Evolutionary conservation across 2,113 vertebrate species (phyloP).

Genomic region (Anser cygnoides): DNA sequence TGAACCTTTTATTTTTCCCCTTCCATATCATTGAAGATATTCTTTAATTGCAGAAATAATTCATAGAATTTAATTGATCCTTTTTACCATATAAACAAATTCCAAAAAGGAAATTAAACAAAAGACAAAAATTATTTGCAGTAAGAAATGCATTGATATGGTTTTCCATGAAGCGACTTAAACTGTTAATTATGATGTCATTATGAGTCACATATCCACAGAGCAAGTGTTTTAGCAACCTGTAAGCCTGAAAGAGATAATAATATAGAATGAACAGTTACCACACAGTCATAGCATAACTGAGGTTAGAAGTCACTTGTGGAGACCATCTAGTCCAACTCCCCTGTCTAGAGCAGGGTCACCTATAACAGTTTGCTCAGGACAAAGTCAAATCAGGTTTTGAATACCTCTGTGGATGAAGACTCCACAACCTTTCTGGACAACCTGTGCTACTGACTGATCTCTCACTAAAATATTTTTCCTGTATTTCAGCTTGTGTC

Average conservation of each 20-base stretch:
- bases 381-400: fast-evolving
- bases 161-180: background rate
- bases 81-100: background rate
- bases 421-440: background rate
- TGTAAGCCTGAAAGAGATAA: background rate
- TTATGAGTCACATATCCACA: background rate
- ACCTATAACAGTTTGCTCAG: background rate
- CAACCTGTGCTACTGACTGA: background rate
- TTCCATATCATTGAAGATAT: background rate
- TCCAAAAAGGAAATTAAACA: background rate
- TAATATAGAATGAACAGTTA: background rate
- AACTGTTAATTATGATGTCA: background rate
- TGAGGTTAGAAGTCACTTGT: background rate
- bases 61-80: background rate
- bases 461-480: background rate
- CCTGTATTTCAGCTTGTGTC: background rate
- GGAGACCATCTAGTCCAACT: background rate
- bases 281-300: background rate
- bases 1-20: background rate
- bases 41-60: background rate
- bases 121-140: background rate
- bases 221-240: background rate
- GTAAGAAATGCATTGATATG: background rate
- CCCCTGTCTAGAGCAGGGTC: background rate
- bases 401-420: background rate